Conservation (phyloP, 37 sponge, comb jelly and placozoan genomes). For the Mnemiopsis leidyi region DNA sequence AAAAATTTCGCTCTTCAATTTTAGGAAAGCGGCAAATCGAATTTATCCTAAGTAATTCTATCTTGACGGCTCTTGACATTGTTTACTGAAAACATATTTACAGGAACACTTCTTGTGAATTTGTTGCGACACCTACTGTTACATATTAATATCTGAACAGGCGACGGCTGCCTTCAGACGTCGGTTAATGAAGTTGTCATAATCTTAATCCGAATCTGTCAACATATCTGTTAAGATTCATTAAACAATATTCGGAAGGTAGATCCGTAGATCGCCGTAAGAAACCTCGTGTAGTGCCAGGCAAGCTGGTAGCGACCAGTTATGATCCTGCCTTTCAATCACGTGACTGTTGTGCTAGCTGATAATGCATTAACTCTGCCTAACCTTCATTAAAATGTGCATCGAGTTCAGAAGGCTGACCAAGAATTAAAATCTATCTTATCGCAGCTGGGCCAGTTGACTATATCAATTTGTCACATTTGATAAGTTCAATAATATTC, state of each 20-base stretch:
- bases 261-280: not conserved
- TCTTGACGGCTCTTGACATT: not conserved
- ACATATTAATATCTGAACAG: not conserved
- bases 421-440: constrained; percentile 61
- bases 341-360: not conserved
- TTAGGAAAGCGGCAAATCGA: not conserved
- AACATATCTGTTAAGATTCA: not conserved
- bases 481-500: not conserved
- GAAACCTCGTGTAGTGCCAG: not conserved
- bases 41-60: not conserved
- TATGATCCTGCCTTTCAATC: not conserved
- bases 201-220: not conserved
- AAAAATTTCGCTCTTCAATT: not conserved
- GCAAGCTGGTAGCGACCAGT: not conserved
- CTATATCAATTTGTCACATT: not conserved
- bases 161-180: not conserved
- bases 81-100: not conserved
- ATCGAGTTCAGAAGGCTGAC: not conserved
- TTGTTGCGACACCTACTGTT: not conserved
- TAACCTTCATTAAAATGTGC: not conserved
- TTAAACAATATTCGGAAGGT: not conserved
- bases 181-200: not conserved
- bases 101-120: not conserved
- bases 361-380: not conserved
- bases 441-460: not conserved